These are phyloP conservation scores for Percopsis omiscomaycus DNA, from an alignment of 2,797 vertebrate species.

Conservation along the genomic window DNA sequence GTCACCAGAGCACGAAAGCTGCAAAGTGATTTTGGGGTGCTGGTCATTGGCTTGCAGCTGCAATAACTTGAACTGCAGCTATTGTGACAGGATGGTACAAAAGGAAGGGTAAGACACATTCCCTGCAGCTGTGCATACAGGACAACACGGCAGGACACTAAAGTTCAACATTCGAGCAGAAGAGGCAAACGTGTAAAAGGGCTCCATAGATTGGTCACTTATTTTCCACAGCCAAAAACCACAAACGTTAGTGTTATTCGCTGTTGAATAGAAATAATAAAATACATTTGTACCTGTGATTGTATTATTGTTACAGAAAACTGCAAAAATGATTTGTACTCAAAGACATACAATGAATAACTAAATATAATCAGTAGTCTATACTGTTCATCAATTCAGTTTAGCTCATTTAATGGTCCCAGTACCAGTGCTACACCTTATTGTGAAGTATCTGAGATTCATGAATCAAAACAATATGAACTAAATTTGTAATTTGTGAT, in stretches of 20 bases:
- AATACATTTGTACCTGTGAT: background rate
- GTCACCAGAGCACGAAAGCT: slow-evolving; percentile 41
- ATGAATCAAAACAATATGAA: no score
- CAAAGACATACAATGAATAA: background rate
- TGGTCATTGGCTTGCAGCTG: slow-evolving; percentile 71
- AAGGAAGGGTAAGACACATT: slow-evolving; percentile 54
- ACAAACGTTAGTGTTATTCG: slow-evolving; percentile 35
- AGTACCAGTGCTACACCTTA: background rate
- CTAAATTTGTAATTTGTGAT: no score
- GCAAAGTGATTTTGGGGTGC: slow-evolving; percentile 43
- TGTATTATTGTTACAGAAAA: background rate
- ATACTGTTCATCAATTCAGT: background rate
- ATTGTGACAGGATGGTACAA: slow-evolving; percentile 72
- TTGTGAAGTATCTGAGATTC: background rate
- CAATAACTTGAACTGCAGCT: slow-evolving; percentile 64
- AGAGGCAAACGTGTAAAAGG: slow-evolving; percentile 52
- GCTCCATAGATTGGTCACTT: slow-evolving; percentile 48
- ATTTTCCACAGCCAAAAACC: slow-evolving; percentile 42
- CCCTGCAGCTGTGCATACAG: slow-evolving; percentile 80
- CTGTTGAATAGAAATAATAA: slow-evolving; percentile 19
- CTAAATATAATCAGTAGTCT: background rate
- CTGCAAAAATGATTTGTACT: background rate
- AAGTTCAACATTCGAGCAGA: slow-evolving; percentile 65
- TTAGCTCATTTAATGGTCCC: background rate
- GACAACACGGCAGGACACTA: slow-evolving; percentile 62